Percentiles rank a stretch among this genome's conserved stretches.
Conservation (phyloP, 1,140 invertebrate genomes). For the Conus ventricosus region DNA sequence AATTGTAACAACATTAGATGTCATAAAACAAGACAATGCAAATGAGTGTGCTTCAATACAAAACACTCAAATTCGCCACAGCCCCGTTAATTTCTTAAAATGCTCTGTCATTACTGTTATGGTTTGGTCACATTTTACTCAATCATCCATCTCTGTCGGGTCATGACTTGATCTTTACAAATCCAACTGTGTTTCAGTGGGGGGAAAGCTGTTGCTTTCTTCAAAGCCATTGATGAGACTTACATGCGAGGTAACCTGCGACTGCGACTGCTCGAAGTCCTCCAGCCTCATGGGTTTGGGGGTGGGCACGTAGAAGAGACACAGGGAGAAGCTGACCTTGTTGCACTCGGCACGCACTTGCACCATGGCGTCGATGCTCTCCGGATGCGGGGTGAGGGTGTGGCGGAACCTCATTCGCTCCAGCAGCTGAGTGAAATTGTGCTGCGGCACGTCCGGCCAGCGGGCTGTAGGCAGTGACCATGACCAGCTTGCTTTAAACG, state of each 20-base stretch:
- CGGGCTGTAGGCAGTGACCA: conserved; percentile 54
- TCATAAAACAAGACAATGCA: too few species aligned
- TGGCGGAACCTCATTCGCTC: conserved; percentile 73
- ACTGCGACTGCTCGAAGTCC: conserved; percentile 75
- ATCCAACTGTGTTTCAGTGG: too few species aligned
- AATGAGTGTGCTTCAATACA: too few species aligned
- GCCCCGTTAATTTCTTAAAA: too few species aligned
- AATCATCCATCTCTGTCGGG: too few species aligned
- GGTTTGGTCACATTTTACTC: too few species aligned
- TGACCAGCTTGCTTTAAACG: neutral
- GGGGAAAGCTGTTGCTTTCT: too few species aligned
- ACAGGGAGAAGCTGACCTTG: conserved; percentile 78
- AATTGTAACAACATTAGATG: too few species aligned
- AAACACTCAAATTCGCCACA: too few species aligned
- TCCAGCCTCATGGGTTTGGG: conserved; percentile 80
- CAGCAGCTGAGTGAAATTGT: conserved; percentile 70
- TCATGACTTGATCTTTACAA: too few species aligned
- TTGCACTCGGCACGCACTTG: conserved; percentile 81
- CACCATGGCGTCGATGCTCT: conserved; percentile 80
- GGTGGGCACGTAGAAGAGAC: conserved; percentile 80
- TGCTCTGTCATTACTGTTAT: too few species aligned
- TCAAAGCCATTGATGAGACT: neutral
- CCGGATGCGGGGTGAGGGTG: conserved; percentile 64
- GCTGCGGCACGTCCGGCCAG: conserved; percentile 69
- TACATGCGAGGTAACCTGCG: conserved; percentile 73